Conservation (phyloP, 2,888 invertebrate genomes). For the Anaspis maculata region DNA sequence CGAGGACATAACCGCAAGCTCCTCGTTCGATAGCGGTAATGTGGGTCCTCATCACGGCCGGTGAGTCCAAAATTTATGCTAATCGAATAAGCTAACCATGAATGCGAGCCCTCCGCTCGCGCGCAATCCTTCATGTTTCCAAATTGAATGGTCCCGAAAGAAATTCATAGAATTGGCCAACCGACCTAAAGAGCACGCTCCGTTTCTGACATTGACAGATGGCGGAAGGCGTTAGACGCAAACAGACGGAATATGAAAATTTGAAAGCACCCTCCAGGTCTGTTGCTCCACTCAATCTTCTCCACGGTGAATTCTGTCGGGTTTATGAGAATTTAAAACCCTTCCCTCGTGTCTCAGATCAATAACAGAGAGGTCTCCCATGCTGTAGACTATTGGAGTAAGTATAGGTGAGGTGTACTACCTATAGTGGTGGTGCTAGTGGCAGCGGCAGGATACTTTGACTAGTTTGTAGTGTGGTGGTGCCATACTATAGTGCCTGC, state of each 20-base stretch:
- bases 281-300: conserved; percentile 33
- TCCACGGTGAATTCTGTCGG: conserved; percentile 33
- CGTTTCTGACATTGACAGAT: conserved; percentile 31
- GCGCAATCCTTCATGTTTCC: conserved; percentile 26
- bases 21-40: conserved; percentile 76
- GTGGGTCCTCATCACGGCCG: conserved; percentile 82
- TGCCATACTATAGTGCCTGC: no score
- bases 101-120: conserved; percentile 19
- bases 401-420: no score
- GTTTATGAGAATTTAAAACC: conserved; percentile 39
- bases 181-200: conserved; percentile 26
- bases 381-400: no score
- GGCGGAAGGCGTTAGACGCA: conserved; percentile 29
- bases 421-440: no score
- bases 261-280: conserved; percentile 31
- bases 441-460: no score
- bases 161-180: conserved; percentile 32
- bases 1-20: conserved; percentile 74
- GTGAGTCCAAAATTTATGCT: conserved; percentile 46
- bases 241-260: conserved; percentile 35
- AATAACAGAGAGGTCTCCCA: conserved; percentile 19
- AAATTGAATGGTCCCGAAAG: conserved; percentile 26
- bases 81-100: conserved; percentile 28
- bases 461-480: no score
- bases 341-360: conserved; percentile 26